Evolutionary conservation across 2,888 invertebrate species (phyloP).

Genomic region (Polyommatus iphigenia): DNA sequence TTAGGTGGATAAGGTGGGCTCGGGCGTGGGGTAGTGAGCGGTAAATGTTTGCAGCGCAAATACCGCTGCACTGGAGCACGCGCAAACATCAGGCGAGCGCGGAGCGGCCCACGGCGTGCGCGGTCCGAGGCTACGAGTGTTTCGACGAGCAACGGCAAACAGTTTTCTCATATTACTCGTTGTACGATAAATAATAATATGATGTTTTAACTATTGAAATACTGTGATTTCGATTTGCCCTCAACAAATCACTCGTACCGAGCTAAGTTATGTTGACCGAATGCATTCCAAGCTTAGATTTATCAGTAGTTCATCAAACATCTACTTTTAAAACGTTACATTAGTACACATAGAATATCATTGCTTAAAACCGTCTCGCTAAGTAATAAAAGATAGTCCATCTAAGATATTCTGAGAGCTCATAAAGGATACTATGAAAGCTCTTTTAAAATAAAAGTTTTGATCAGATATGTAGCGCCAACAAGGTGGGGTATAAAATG

Average conservation of each 20-base stretch:
- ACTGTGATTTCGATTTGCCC: background rate
- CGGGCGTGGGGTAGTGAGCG: constrained; percentile 32
- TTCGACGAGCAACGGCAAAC: constrained; percentile 50
- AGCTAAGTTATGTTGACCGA: too few relatives aligned
- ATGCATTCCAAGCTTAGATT: background rate
- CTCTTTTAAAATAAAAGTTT: constrained; percentile 17
- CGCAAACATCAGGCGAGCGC: constrained; percentile 66
- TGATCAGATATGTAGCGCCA: constrained; percentile 16
- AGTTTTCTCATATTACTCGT: constrained; percentile 44
- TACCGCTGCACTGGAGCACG: constrained; percentile 58
- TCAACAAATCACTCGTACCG: background rate
- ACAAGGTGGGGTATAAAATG: constrained; percentile 9
- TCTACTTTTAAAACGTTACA: too few relatives aligned
- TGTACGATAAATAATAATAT: constrained; percentile 22
- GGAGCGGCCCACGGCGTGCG: constrained; percentile 60
- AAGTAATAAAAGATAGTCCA: background rate
- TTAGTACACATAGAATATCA: too few relatives aligned
- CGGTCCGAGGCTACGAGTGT: constrained; percentile 39
- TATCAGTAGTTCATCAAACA: background rate
- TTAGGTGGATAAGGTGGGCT: constrained; percentile 34
- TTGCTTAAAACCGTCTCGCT: background rate
- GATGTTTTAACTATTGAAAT: constrained; percentile 16
- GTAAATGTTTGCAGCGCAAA: constrained; percentile 63
- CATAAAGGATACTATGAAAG: background rate
- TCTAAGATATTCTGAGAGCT: background rate